Conservation (phyloP, 2,797 vertebrate species). For the Sebastes ruberrimus region DNA sequence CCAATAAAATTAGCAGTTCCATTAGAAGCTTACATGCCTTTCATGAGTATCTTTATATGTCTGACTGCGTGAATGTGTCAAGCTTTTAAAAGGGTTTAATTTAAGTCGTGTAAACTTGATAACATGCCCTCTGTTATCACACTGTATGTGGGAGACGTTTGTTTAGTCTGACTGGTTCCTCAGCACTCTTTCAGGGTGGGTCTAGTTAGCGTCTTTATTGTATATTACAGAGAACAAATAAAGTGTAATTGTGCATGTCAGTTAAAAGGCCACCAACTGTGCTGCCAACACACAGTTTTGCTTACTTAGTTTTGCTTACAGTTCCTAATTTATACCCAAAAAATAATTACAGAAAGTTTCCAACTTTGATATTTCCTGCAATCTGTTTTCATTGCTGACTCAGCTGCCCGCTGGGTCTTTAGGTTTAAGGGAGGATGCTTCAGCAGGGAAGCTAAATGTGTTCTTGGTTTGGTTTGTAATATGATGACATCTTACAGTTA, state of each 20-base stretch:
- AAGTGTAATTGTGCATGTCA: conserved; percentile 42
- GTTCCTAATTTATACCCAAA: conserved; percentile 11
- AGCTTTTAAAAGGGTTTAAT: neutral
- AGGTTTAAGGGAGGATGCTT: conserved; percentile 1
- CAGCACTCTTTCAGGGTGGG: conserved; percentile 28
- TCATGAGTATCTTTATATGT: conserved; percentile 22
- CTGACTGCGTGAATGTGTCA: neutral
- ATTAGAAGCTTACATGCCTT: conserved; percentile 26
- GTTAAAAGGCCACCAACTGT: conserved; percentile 50
- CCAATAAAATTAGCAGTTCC: conserved; percentile 32
- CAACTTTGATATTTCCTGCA: conserved; percentile 10
- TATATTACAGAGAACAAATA: conserved; percentile 59
- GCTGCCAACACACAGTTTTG: conserved; percentile 4
- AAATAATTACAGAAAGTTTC: conserved; percentile 12
- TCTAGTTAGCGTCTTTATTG: conserved; percentile 31
- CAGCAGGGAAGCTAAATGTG: neutral
- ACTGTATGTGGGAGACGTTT: neutral
- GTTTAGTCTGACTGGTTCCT: conserved; percentile 50
- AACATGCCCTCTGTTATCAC: conserved; percentile 23
- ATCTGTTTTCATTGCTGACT: conserved; percentile 17
- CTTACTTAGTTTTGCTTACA: conserved; percentile 9
- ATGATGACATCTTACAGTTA: neutral
- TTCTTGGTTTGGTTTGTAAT: conserved; percentile 9
- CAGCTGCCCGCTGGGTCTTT: conserved; percentile 1
- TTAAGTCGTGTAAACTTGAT: conserved; percentile 29